Percentiles rank a stretch among this genome's conserved stretches.
phyloP scores from a whole-genome alignment of 2,888 invertebrate genomes.

The Dynastes tityus region DNA sequence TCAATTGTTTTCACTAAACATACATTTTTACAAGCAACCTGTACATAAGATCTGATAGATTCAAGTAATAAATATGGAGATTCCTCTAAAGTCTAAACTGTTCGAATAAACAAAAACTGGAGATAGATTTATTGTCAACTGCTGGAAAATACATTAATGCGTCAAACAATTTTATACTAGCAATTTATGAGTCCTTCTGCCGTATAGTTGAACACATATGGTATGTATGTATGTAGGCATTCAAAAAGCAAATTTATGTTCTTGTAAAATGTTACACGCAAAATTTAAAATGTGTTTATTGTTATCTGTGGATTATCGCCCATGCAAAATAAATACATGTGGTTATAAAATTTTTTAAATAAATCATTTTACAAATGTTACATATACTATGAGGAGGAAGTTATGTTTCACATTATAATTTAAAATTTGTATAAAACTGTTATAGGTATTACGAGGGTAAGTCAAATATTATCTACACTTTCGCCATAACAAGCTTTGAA shows the following conservation, averaged over 20 bases:
- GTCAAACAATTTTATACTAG: slow-evolving; percentile 24
- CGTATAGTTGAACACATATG: neutral
- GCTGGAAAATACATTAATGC: slow-evolving; percentile 23
- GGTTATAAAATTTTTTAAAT: no score
- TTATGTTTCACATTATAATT: no score
- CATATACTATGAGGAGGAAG: no score
- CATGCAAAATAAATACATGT: no score
- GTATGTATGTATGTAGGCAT: no score
- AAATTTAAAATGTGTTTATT: neutral
- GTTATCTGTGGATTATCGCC: neutral
- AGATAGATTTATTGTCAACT: slow-evolving; percentile 5
- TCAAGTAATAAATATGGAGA: slow-evolving; percentile 17
- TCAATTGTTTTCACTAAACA: neutral
- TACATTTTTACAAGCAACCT: neutral
- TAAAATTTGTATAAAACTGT: no score
- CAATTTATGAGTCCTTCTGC: slow-evolving; percentile 15
- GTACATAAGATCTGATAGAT: neutral
- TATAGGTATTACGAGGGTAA: no score
- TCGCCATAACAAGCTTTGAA: no score
- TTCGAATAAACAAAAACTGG: neutral
- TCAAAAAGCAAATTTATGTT: slow-evolving; percentile 1
- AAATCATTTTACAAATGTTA: no score
- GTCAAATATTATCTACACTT: no score
- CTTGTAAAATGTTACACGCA: neutral
- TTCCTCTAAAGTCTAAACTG: slow-evolving; percentile 13